Evolutionary conservation across 2,888 invertebrate species (phyloP).

Genomic region (Agrochola lychnidis): DNA sequence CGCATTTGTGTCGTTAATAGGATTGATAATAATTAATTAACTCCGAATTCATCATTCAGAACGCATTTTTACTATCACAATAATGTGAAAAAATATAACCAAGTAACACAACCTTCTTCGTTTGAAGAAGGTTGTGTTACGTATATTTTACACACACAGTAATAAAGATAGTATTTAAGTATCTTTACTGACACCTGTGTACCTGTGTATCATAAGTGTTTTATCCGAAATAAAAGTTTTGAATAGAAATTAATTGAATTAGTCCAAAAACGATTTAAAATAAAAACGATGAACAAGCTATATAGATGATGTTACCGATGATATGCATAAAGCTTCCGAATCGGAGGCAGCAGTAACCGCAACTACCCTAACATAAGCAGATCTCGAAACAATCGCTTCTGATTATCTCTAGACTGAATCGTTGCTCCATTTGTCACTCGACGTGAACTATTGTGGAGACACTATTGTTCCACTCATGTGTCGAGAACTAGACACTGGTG

Average conservation of each 20-base stretch:
- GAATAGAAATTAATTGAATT: too few species aligned
- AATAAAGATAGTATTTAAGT: too few species aligned
- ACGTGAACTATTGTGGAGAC: conserved; percentile 24
- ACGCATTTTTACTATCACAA: too few species aligned
- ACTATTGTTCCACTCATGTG: conserved; percentile 6
- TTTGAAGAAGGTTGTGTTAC: too few species aligned
- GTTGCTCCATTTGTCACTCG: conserved; percentile 46
- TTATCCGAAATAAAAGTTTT: too few species aligned
- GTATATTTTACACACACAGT: too few species aligned
- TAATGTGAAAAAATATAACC: too few species aligned
- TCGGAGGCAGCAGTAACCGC: background rate
- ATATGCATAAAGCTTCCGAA: background rate
- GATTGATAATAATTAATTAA: background rate
- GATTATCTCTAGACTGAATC: conserved; percentile 13
- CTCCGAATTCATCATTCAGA: too few species aligned
- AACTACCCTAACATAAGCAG: background rate
- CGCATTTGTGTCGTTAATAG: background rate
- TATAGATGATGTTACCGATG: background rate
- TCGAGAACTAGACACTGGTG: conserved; percentile 9
- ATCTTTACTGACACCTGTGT: too few species aligned
- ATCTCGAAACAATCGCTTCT: conserved; percentile 25
- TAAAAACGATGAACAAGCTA: background rate
- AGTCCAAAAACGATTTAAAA: background rate
- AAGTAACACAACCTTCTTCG: too few species aligned
- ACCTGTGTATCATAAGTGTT: too few species aligned